Evolutionary conservation across 35 echinoderm and acorn worm genomes (phyloP).

Genomic region (Ophiothrix spiculata): DNA sequence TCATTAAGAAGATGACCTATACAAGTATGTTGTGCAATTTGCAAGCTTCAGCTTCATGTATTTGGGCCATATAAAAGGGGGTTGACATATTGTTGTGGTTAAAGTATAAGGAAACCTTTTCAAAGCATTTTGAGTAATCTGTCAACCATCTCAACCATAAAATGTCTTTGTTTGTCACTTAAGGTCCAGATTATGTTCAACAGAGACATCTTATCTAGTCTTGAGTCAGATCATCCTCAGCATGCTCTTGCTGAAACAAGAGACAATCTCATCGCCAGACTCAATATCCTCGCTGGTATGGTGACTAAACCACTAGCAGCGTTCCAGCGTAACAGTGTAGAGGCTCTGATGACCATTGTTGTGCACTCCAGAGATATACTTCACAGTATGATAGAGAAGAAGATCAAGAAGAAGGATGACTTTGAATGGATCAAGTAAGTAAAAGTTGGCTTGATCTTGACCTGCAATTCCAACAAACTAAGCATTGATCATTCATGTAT

Average conservation of each 20-base stretch:
- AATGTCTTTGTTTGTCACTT: too few relatives aligned
- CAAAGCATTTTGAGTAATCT: too few relatives aligned
- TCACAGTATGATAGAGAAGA: slow-evolving; percentile 69
- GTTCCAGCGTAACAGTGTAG: slow-evolving; percentile 81
- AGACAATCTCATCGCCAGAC: slow-evolving; percentile 62
- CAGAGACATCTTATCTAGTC: slow-evolving; percentile 67
- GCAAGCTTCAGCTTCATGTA: too few relatives aligned
- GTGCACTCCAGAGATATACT: slow-evolving; percentile 96
- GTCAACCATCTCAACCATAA: too few relatives aligned
- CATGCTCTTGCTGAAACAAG: slow-evolving; percentile 48
- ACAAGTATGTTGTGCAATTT: too few relatives aligned
- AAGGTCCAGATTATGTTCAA: slow-evolving; percentile 99
- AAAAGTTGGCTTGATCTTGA: not conserved
- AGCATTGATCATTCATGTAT: too few relatives aligned
- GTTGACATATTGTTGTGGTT: too few relatives aligned
- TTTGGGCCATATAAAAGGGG: too few relatives aligned
- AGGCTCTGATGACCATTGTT: slow-evolving; percentile 95
- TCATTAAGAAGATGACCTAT: too few relatives aligned
- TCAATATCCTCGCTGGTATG: slow-evolving; percentile 85
- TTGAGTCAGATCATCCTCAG: slow-evolving; percentile 44
- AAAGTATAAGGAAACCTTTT: too few relatives aligned
- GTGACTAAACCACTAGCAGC: slow-evolving; percentile 65
- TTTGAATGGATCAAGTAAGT: slow-evolving; percentile 98
- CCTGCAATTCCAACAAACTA: not conserved
- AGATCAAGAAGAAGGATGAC: slow-evolving; percentile 66